phyloP scores from a whole-genome alignment of 2,113 vertebrate genomes.

The Cryptomyrus ogoouensis region DNA sequence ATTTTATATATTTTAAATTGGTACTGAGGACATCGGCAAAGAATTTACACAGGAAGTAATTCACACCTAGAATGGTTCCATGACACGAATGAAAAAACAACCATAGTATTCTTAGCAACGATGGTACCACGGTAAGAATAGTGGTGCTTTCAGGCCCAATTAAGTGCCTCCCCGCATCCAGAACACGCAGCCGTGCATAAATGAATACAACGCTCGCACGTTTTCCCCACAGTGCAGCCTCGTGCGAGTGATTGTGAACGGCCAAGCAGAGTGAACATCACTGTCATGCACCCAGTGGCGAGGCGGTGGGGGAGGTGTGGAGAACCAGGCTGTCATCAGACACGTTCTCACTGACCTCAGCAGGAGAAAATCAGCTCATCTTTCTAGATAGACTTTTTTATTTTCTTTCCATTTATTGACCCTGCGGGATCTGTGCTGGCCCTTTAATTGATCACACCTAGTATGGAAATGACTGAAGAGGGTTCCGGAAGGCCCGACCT shows the following conservation, averaged over 20 bases:
- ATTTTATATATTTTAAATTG: background rate
- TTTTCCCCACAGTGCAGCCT: background rate
- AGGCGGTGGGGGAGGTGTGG: background rate
- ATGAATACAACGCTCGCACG: background rate
- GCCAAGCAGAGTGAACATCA: background rate
- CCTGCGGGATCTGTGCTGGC: background rate
- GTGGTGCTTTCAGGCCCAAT: background rate
- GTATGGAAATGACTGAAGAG: background rate
- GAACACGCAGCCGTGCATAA: background rate
- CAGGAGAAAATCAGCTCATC: background rate
- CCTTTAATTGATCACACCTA: background rate
- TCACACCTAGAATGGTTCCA: background rate
- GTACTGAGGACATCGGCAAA: background rate
- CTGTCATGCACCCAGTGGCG: background rate
- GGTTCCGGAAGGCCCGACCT: background rate
- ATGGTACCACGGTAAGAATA: no score
- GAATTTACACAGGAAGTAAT: background rate
- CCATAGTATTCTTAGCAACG: background rate
- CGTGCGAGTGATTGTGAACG: background rate
- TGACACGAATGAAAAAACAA: background rate
- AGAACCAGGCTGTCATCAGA: background rate
- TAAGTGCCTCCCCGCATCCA: background rate
- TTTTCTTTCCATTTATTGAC: background rate
- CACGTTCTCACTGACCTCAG: background rate
- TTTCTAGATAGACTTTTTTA: background rate